Percentiles rank a stretch among this genome's conserved stretches.
These are phyloP conservation scores for Cladorhizidae sp. DNA, from an alignment of 37 sponge, comb jelly and placozoan genomes.

Conservation along the genomic window DNA sequence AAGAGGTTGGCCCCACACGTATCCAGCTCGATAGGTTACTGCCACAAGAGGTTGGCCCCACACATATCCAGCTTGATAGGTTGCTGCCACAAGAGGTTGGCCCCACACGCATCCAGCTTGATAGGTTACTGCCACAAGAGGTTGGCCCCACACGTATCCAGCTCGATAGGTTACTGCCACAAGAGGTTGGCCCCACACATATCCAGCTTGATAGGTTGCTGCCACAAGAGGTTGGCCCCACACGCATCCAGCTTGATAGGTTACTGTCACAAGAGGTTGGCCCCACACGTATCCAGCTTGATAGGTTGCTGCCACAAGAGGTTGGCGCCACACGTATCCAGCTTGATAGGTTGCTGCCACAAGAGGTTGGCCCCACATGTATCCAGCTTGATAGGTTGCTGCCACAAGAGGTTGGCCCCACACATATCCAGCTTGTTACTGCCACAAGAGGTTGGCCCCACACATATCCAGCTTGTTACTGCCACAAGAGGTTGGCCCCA, in stretches of 20 bases:
- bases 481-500: neutral
- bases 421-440: neutral
- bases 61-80: neutral
- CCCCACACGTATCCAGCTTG: no score
- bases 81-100: neutral
- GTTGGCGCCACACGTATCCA: no score
- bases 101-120: no score
- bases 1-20: no score
- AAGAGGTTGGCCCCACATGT: neutral
- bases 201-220: neutral
- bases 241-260: slow-evolving; percentile 8
- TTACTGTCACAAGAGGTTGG: neutral
- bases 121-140: slow-evolving; percentile 2
- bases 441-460: no score
- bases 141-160: no score
- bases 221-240: no score
- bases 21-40: neutral
- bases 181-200: no score
- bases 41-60: no score
- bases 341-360: neutral
- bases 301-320: slow-evolving; percentile 1
- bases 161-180: neutral
- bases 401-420: no score
- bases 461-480: neutral
- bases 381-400: neutral